Conservation (phyloP, 2,888 invertebrate genomes). For the Eristalis intricaria region DNA sequence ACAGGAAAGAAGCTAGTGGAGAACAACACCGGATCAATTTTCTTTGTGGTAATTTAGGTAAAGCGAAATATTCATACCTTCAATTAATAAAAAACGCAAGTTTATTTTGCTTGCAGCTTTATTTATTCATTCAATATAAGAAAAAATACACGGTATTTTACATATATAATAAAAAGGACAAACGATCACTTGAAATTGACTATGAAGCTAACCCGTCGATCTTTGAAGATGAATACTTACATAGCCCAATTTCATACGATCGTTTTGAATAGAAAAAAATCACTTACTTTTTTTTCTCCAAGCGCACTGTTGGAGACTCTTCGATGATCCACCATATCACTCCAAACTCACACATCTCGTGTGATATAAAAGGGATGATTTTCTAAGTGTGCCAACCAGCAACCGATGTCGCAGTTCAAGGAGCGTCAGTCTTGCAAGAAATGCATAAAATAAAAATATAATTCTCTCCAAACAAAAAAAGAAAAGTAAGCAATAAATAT, state of each 20-base stretch:
- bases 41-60: background rate
- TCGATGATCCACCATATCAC: background rate
- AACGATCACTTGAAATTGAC: background rate
- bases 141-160: too few species aligned
- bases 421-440: slow-evolving; percentile 62
- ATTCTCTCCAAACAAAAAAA: slow-evolving; percentile 29
- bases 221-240: background rate
- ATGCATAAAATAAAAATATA: slow-evolving; percentile 60
- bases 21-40: too few species aligned
- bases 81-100: background rate
- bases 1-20: too few species aligned
- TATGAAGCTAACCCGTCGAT: background rate
- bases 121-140: background rate
- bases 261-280: background rate
- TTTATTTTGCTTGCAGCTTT: background rate
- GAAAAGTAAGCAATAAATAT: slow-evolving; percentile 25
- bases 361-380: background rate
- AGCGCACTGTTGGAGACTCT: background rate
- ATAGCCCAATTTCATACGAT: background rate
- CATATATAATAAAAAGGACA: background rate
- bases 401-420: slow-evolving; percentile 30
- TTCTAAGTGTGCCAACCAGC: slow-evolving; percentile 23
- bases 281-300: background rate
- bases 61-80: too few species aligned
- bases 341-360: background rate